Base-by-base conservation (phyloP, 2,888 invertebrate species). In the Tipula vernalis region DNA sequence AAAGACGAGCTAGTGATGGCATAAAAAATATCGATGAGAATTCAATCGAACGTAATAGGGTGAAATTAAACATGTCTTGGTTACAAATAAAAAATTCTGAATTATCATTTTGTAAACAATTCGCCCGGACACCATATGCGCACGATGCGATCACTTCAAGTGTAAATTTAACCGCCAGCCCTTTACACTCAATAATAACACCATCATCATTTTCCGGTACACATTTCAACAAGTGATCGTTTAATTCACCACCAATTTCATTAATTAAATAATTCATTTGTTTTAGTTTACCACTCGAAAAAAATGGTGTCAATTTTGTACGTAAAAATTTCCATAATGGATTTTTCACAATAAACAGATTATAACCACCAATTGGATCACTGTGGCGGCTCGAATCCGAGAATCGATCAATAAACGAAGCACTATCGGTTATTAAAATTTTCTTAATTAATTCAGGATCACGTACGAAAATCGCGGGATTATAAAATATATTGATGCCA, bases 251-350 rank as follows among this genome's bases (percentile, higher is more conserved):
- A 8, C 87, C 88, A 71, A 87, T 15, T 15, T 86, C 71, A 36
- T 86, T 85, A 36, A 88, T 57, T n/a, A 88, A 85, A 41, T 87
- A 71, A 87, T 86, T 87, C 87, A 88, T 87, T 85, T 87, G 39
- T 85, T 87, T 87, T 36, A 88, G 39, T 8, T 87, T 86, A 8
- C 83, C 88, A 39, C 85, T 85, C 0, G 90, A 90, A 87, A 90
- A 91, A 28, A 90, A 89, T 3, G 91, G 90, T 0, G 90, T 89
- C 0, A 91, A 85, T 57, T 84, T 84, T n/a, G 3, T 5, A 6
- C 84, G 84, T 15, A 84, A n/a, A n/a, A 15, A 39, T 15, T 39
- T 39, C 84, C 84, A 84, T 39, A 39, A 36, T 10, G 36, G 84
- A 41, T 84, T 84, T 39, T 39, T 84, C n/a, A 84, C 6, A 2